Conservation (phyloP, 2,888 invertebrate genomes). For the Boloria selene region DNA sequence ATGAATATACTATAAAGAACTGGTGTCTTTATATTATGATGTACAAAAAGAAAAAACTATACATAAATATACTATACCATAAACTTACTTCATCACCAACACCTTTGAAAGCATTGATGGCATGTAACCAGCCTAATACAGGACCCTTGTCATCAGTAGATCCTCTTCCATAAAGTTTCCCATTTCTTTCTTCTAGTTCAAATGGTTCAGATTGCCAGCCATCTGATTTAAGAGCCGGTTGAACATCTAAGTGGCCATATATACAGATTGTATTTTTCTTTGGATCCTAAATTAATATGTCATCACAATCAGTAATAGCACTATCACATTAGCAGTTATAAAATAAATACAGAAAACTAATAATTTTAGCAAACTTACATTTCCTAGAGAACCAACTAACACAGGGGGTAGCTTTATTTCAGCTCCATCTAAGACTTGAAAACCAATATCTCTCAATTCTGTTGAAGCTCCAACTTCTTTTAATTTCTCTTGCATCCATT, state of each 20-base stretch:
- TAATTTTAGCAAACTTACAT: conserved; percentile 62
- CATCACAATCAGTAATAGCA: background rate
- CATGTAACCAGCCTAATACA: conserved; percentile 97
- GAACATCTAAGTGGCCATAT: conserved; percentile 99
- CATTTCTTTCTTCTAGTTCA: conserved; percentile 91
- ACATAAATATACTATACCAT: background rate
- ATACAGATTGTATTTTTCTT: conserved; percentile 96
- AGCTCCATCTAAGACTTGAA: conserved; percentile 87
- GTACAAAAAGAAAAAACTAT: too few relatives aligned
- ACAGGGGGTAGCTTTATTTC: conserved; percentile 92
- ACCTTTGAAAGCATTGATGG: conserved; percentile 92
- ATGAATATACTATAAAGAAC: conserved; percentile 1
- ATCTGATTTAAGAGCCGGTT: conserved; percentile 95
- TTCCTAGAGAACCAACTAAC: conserved; percentile 89
- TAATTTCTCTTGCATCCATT: conserved; percentile 89
- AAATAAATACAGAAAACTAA: background rate
- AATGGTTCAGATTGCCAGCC: conserved; percentile 99
- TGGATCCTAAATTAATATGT: conserved; percentile 80
- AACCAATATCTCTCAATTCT: conserved; percentile 89
- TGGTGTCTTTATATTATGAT: too few relatives aligned
- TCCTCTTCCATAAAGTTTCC: conserved; percentile 95
- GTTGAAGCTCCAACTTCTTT: conserved; percentile 87
- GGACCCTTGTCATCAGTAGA: conserved; percentile 97
- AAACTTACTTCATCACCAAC: conserved; percentile 81
- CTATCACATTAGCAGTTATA: background rate